Conservation (phyloP, 2,113 vertebrate genomes). For the Lamprologus ornatipinnis region DNA sequence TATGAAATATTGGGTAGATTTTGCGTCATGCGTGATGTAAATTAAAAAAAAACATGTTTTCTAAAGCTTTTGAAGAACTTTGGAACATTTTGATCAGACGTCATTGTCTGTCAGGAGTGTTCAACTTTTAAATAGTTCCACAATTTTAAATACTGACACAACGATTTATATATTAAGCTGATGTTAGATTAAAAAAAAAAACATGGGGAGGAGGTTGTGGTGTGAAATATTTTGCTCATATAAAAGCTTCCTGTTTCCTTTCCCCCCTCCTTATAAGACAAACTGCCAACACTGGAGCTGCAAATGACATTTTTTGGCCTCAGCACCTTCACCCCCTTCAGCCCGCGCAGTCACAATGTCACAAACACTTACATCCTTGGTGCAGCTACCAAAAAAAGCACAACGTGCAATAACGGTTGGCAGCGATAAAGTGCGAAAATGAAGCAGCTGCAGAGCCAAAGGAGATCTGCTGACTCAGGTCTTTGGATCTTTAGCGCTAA, state of each 20-base stretch:
- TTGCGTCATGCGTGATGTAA: not conserved
- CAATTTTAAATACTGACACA: not conserved
- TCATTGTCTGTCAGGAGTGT: not conserved
- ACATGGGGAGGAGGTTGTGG: not conserved
- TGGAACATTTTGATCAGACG: not conserved
- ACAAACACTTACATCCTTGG: constrained; percentile 60
- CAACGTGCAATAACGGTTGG: constrained; percentile 27
- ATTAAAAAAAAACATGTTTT: not conserved
- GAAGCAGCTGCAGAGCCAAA: constrained; percentile 4
- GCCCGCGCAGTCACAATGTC: constrained; percentile 44
- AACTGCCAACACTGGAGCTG: constrained; percentile 44
- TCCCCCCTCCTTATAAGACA: not conserved
- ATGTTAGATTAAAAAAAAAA: not conserved
- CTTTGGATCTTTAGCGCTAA: not conserved
- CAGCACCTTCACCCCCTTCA: constrained; percentile 44
- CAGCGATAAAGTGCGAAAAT: constrained; percentile 21
- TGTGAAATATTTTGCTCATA: constrained; percentile 13
- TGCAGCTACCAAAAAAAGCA: not conserved
- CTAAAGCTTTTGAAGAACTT: not conserved
- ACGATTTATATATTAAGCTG: not conserved
- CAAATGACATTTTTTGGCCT: constrained; percentile 59
- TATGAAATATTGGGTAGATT: not conserved
- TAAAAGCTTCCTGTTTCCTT: constrained; percentile 42
- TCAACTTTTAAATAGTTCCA: not conserved
- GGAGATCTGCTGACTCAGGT: constrained; percentile 38